Evolutionary conservation across 1,140 invertebrate species (phyloP), one percentile per base, ranked within the genome.

Genomic region (Lineus longissimus): DNA sequence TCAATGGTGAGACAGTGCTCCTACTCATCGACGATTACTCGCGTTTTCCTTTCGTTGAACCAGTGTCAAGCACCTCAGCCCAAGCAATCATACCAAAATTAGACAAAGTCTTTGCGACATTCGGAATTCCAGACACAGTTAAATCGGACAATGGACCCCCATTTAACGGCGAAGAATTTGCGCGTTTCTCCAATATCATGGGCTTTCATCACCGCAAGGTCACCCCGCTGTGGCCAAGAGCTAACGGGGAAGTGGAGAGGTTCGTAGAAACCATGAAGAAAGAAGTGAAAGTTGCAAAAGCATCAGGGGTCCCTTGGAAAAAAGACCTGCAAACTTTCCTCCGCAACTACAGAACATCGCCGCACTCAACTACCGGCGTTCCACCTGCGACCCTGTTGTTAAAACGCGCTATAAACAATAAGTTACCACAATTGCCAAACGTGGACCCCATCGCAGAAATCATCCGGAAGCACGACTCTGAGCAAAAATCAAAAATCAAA

Each of bases 21-120:
- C 65, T 75, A 27, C 27, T 71, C 1, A 67, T 73, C 43, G 71
- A 73, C 59, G 67, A 75, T 19, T 73, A 70, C 30, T 64, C 59
- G n/a, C n/a, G n/a, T n/a, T n/a, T n/a, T n/a, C n/a, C n/a, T n/a
- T n/a, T n/a, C n/a, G n/a, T n/a, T n/a, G 69, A 69, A 61, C 45
- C 68, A n/a, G 47, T 70, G 1, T 22, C 33, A n/a, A 66, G 66
- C 31, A 68, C 67, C 13, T 65, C 71, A 36, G 57, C 61, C 0
- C 55, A 55, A 55, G 43, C 54, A 23, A 57, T 64, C 11, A 65
- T 63, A 36, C 64, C 66, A 19, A 2, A 45, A 63, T 15, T 17
- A 11, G 59, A 41, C 51, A n/a, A n/a, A n/a, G n/a, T n/a, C n/a
- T n/a, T n/a, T n/a, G n/a, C n/a, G n/a, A n/a, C n/a, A n/a, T n/a